Percentiles rank a stretch among this genome's conserved stretches.
phyloP scores from a whole-genome alignment of 2,113 vertebrate genomes.

The Chionomys nivalis region DNA sequence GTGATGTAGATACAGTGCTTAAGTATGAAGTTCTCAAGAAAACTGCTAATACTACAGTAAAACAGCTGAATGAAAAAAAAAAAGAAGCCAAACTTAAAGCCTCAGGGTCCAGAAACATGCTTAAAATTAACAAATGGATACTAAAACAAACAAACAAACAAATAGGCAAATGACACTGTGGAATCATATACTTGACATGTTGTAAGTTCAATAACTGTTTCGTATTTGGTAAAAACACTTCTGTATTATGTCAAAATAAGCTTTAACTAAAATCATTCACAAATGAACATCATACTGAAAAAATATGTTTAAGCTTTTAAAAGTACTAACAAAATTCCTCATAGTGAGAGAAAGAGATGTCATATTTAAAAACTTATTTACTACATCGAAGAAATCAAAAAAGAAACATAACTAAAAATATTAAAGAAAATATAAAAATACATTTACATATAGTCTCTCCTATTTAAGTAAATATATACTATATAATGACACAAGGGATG shows the following conservation, averaged over 20 bases:
- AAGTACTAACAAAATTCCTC: not conserved
- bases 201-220: not conserved
- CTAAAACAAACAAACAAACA: too few relatives aligned
- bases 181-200: not conserved
- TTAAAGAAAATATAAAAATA: not conserved
- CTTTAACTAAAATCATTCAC: not conserved
- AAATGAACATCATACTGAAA: not conserved
- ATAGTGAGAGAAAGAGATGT: not conserved
- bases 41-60: not conserved
- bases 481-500: not conserved
- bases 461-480: not conserved
- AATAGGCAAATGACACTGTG: not conserved
- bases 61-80: not conserved
- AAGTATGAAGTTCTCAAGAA: not conserved
- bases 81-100: not conserved
- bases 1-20: not conserved
- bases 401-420: not conserved
- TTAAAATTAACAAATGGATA: not conserved
- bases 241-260: not conserved
- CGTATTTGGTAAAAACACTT: not conserved
- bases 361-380: not conserved
- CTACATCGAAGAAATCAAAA: not conserved
- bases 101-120: not conserved
- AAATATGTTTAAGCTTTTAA: not conserved
- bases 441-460: not conserved